These are phyloP conservation scores for Ibycter americanus DNA, from an alignment of 2,797 vertebrate species.

Conservation along the genomic window DNA sequence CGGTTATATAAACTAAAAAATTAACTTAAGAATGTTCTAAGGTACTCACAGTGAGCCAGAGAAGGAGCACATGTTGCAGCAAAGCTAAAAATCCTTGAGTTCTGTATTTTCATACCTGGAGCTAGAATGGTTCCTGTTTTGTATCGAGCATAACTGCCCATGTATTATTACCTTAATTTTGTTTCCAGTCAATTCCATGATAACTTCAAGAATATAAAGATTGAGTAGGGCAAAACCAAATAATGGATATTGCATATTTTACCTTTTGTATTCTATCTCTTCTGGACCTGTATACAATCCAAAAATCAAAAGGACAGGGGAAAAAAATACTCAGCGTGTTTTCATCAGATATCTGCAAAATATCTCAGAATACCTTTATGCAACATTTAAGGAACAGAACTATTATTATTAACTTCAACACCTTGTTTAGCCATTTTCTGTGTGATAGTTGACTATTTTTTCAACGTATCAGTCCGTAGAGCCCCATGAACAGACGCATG, in stretches of 20 bases:
- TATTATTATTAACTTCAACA: neutral
- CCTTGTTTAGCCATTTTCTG: neutral
- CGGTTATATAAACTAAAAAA: neutral
- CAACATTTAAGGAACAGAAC: neutral
- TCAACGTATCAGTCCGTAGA: neutral
- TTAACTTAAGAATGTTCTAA: neutral
- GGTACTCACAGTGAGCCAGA: neutral
- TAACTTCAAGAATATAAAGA: neutral
- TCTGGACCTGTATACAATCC: neutral
- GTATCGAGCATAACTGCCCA: neutral
- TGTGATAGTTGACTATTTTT: neutral
- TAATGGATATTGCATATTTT: neutral
- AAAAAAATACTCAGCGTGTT: neutral
- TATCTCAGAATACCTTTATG: neutral
- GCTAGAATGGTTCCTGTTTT: neutral
- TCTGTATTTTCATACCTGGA: neutral
- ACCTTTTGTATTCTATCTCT: neutral
- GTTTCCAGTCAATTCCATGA: neutral
- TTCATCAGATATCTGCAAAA: neutral
- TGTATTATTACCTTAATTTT: neutral
- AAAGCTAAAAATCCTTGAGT: neutral
- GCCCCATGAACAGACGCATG: neutral
- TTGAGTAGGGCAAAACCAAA: neutral
- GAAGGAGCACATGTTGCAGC: neutral
- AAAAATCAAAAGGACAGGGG: neutral